A percentile compares a stretch with the other conserved stretches of the same genome.
Evolutionary conservation across 2,888 invertebrate genomes (phyloP).

Genomic region (Cerceris rybyensis): DNA sequence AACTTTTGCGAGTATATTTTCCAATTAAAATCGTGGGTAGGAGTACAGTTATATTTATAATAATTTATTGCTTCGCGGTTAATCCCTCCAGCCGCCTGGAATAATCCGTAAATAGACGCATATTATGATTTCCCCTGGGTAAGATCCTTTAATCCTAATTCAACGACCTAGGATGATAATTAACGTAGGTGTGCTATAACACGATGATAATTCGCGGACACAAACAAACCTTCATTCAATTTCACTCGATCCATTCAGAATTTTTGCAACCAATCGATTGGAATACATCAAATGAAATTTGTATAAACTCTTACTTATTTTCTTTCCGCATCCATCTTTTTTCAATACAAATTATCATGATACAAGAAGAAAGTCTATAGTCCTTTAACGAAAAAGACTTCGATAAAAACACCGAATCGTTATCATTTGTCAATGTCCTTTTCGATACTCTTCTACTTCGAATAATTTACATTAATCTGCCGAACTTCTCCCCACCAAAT

Average conservation of each 20-base stretch:
- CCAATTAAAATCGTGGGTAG: neutral
- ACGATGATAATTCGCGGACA: neutral
- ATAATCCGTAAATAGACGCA: neutral
- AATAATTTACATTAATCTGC: too few relatives aligned
- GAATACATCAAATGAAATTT: too few relatives aligned
- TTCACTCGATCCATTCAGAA: conserved; percentile 38
- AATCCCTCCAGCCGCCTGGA: conserved; percentile 2
- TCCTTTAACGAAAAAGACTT: too few relatives aligned
- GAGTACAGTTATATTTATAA: conserved; percentile 3
- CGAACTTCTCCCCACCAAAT: too few relatives aligned
- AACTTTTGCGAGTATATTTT: neutral
- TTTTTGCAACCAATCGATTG: too few relatives aligned
- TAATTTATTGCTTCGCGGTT: conserved; percentile 1
- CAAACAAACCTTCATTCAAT: conserved; percentile 49
- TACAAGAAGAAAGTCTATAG: too few relatives aligned
- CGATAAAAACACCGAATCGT: too few relatives aligned
- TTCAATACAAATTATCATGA: too few relatives aligned
- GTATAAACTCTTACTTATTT: too few relatives aligned
- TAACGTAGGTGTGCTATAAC: conserved; percentile 14
- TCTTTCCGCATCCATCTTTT: too few relatives aligned
- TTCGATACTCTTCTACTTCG: too few relatives aligned
- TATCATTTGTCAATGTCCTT: too few relatives aligned
- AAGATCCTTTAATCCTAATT: conserved; percentile 22
- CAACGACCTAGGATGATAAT: conserved; percentile 32
- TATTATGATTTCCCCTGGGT: neutral